Base-by-base conservation (phyloP, 2,888 invertebrate species). In the Sinohyriopsis cumingii region DNA sequence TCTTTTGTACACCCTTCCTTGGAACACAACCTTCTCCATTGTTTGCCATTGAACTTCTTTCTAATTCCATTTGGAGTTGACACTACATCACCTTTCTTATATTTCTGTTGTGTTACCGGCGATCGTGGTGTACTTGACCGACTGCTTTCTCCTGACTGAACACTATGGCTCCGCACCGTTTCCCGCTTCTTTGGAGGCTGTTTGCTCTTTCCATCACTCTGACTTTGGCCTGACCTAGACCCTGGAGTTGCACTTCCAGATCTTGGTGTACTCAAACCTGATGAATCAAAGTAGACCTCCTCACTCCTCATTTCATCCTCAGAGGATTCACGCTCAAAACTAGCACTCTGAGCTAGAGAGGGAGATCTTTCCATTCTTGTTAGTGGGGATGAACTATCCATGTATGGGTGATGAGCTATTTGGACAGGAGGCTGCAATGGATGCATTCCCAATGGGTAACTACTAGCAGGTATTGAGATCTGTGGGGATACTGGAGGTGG, bases 21-120 rank as follows among this genome's bases (percentile, higher is more conserved):
- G 72, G 97, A 97, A 91, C 99, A 99, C 77, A 99, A 93, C 84
- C 99, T 93, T 76, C 99, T 93, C 99, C 99, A 99, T 90, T 99
- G 99, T 91, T 99, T 99, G 56, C 99, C 99, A 92, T 99, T 99
- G 91, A 97, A 99, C 92, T 99, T 99, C 92, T 99, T 99, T 20
- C 98, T 93, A 84, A 99, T 97, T 79, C 99, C 99, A 84, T 95
- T 96, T 5, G 96, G 95, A 64, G 96, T 96, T 6, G 95, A 94
- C 55, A 97, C 96, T 69, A 98, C 96, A 90, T 99, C 98, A 80
- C 99, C 99, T 91, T 99, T 99, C 91, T 89, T 88, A 78, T 89
- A 90, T 75, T 89, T 89, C 75, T 83, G 83, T 63, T 82, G 83
- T 24, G 85, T 79, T 24, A 81, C 80, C 0, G 89, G 88, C 22